Percentiles rank a stretch among this genome's conserved stretches.
Evolutionary conservation across 2,113 vertebrate species (phyloP).

Genomic region (Aleadryas rufinucha): DNA sequence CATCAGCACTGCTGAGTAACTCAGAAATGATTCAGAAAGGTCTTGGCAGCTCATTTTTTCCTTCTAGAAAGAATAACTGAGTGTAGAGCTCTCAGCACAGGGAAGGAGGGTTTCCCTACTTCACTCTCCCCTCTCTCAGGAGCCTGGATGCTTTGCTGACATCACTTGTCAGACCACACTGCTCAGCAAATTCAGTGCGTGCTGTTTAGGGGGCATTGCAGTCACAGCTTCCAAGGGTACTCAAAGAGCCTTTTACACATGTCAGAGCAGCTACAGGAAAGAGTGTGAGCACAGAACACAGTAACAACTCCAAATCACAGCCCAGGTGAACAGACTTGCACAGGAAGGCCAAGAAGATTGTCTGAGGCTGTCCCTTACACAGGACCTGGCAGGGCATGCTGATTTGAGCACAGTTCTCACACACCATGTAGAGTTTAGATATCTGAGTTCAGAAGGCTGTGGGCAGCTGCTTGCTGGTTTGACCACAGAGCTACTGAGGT

Average conservation of each 20-base stretch:
- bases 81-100: background rate
- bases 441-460: background rate
- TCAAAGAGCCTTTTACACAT: background rate
- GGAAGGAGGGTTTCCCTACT: background rate
- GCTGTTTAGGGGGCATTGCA: background rate
- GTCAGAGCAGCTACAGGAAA: background rate
- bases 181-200: background rate
- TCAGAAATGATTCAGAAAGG: background rate
- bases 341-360: background rate
- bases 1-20: background rate
- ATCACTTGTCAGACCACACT: background rate
- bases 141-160: background rate
- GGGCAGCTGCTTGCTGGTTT: background rate
- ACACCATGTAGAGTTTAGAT: rapidly evolving
- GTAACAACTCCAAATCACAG: background rate
- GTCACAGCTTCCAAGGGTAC: background rate
- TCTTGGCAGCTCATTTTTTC: background rate
- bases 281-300: background rate
- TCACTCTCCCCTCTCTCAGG: background rate
- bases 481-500: background rate
- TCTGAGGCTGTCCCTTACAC: background rate
- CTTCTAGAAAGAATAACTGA: background rate
- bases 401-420: background rate
- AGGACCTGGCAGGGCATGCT: background rate
- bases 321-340: background rate